These are phyloP conservation scores for Parasteatoda tepidariorum DNA, from an alignment of 1,140 invertebrate species.

Conservation along the genomic window DNA sequence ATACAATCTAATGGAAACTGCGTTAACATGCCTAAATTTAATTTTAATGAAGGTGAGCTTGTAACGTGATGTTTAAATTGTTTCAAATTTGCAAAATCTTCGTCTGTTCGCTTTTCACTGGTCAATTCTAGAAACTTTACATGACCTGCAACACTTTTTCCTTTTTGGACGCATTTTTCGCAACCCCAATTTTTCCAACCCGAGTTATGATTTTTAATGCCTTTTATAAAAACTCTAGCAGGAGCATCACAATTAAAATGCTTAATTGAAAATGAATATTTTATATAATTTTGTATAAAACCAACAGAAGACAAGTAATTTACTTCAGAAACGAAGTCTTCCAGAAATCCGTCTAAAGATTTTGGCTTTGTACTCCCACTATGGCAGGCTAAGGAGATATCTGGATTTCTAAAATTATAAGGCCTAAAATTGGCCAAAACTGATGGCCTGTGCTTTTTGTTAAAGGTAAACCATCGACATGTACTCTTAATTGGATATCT, in stretches of 20 bases:
- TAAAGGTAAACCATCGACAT: neutral
- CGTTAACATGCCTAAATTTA: neutral
- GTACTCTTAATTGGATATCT: too few relatives aligned
- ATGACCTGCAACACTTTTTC: neutral
- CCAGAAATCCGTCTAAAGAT: neutral
- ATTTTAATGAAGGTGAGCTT: neutral
- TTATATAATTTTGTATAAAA: neutral
- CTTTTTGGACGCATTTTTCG: neutral
- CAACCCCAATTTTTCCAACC: neutral
- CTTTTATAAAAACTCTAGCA: neutral
- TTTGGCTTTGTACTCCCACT: neutral
- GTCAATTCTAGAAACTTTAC: neutral
- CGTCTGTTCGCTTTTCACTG: neutral
- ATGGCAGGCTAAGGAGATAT: neutral
- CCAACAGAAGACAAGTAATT: neutral
- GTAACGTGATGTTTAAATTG: neutral
- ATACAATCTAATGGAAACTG: neutral
- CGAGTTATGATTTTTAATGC: neutral
- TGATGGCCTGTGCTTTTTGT: neutral
- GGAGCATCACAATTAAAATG: neutral
- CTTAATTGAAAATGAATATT: neutral
- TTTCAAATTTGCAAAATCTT: neutral
- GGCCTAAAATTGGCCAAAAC: neutral
- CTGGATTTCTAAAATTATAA: neutral
- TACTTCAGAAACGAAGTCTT: neutral